A percentile compares a stretch with the other conserved stretches of the same genome.
phyloP scores from a whole-genome alignment of 2,113 vertebrate species.

The Gila orcuttii region DNA sequence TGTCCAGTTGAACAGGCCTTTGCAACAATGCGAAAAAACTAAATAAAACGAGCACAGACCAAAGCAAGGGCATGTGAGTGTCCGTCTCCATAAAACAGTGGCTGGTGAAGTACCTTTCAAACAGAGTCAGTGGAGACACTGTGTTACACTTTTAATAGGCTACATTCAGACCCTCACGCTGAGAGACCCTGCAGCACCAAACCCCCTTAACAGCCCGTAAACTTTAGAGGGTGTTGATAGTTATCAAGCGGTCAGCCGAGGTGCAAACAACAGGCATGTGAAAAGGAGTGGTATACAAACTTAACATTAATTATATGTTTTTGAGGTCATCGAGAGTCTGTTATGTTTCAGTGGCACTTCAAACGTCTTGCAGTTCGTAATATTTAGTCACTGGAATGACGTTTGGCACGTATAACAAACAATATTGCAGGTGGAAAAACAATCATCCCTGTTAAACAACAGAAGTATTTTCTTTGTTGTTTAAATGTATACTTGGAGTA shows the following conservation, averaged over 20 bases:
- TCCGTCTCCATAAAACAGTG: slow-evolving; percentile 32
- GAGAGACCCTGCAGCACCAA: neutral
- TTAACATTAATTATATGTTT: neutral
- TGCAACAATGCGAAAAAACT: neutral
- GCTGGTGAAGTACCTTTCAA: slow-evolving; percentile 23
- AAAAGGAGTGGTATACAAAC: neutral
- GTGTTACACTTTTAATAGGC: slow-evolving; percentile 18
- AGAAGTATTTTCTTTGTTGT: neutral
- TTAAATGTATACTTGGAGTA: neutral
- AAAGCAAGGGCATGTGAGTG: neutral
- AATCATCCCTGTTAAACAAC: neutral
- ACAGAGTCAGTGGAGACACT: neutral
- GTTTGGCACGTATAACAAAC: neutral
- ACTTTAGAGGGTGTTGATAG: slow-evolving; percentile 27
- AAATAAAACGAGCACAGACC: neutral
- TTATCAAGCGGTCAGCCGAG: slow-evolving; percentile 18
- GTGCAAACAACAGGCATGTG: slow-evolving; percentile 6
- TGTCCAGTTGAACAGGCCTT: neutral
- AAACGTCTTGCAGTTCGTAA: neutral
- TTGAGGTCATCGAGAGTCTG: neutral
- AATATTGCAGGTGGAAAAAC: neutral
- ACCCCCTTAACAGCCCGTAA: slow-evolving; percentile 38
- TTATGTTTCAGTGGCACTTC: neutral
- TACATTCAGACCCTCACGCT: neutral
- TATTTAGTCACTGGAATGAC: neutral